Percentiles rank a stretch among this genome's conserved stretches.
Evolutionary conservation across 2,797 vertebrate genomes (phyloP).

Genomic region (Eospalax fontanierii): DNA sequence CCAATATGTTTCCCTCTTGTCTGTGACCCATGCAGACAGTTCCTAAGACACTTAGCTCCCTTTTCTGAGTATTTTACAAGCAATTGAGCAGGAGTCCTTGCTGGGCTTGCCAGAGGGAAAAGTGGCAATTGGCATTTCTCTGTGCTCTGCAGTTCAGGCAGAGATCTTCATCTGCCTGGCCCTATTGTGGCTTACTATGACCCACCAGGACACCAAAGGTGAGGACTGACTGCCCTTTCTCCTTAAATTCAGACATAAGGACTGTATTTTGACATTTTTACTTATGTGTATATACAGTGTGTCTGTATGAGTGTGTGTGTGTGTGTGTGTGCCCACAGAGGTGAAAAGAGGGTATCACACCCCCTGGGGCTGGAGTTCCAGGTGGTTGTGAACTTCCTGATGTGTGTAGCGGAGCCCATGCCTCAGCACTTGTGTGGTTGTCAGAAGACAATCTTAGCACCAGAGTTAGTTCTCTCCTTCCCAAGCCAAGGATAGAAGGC

Average conservation of each 20-base stretch:
- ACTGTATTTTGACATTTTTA: background rate
- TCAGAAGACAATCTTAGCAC: too few species aligned
- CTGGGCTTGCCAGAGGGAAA: background rate
- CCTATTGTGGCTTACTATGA: too few species aligned
- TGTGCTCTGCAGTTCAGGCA: background rate
- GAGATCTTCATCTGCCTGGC: background rate
- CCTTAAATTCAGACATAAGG: background rate
- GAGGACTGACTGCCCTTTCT: background rate
- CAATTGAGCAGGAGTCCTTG: background rate
- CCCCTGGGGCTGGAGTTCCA: background rate
- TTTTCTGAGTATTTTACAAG: constrained; percentile 17
- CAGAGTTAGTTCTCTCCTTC: too few species aligned
- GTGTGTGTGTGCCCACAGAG: background rate
- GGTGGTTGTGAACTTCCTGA: background rate
- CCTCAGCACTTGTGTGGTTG: too few species aligned
- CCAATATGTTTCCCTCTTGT: background rate
- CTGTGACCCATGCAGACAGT: background rate
- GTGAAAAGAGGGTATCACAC: background rate
- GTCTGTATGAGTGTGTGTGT: too few species aligned
- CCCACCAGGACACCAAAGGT: background rate
- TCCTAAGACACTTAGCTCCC: background rate
- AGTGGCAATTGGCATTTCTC: background rate
- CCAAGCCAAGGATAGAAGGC: too few species aligned
- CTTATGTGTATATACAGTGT: too few species aligned
- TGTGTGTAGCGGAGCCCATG: too few species aligned